These are phyloP conservation scores for Tachystola acroxantha DNA, from an alignment of 2,888 invertebrate species.

Conservation along the genomic window DNA sequence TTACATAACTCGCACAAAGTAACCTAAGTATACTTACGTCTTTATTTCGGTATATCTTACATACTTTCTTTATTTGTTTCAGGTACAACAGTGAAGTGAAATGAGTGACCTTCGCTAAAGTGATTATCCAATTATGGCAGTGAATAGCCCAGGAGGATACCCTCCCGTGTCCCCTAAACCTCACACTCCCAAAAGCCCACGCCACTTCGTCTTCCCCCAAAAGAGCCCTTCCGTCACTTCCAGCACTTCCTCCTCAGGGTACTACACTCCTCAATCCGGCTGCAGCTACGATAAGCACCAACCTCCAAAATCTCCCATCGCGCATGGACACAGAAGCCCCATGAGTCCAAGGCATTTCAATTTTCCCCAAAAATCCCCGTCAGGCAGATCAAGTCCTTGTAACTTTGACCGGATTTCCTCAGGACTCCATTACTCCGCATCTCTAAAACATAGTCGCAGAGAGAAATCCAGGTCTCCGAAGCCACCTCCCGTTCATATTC, in stretches of 20 bases:
- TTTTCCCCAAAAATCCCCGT: conserved; percentile 69
- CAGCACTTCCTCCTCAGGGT: conserved; percentile 74
- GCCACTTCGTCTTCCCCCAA: conserved; percentile 74
- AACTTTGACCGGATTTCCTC: conserved; percentile 46
- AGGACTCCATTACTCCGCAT: conserved; percentile 56
- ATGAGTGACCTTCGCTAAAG: conserved; percentile 41
- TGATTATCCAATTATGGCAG: conserved; percentile 62
- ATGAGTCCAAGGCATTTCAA: conserved; percentile 79
- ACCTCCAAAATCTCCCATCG: conserved; percentile 69
- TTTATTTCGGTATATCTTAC: no score
- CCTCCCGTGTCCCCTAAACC: conserved; percentile 77
- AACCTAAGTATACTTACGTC: no score
- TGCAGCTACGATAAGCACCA: conserved; percentile 68
- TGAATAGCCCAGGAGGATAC: conserved; percentile 78
- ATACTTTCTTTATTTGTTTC: conserved; percentile 32
- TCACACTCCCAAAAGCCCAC: conserved; percentile 74
- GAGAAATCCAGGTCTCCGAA: conserved; percentile 68
- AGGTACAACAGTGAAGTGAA: conserved; percentile 39
- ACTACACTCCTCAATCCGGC: conserved; percentile 76
- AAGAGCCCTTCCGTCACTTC: conserved; percentile 74
- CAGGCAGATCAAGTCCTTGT: conserved; percentile 65
- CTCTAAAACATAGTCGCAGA: conserved; percentile 59
- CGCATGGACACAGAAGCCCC: conserved; percentile 78
- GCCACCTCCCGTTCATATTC: conserved; percentile 77
- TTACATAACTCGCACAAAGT: no score